Base-by-base conservation (phyloP, 53 echinoderm and acorn worm species). In the Crossaster papposus region DNA sequence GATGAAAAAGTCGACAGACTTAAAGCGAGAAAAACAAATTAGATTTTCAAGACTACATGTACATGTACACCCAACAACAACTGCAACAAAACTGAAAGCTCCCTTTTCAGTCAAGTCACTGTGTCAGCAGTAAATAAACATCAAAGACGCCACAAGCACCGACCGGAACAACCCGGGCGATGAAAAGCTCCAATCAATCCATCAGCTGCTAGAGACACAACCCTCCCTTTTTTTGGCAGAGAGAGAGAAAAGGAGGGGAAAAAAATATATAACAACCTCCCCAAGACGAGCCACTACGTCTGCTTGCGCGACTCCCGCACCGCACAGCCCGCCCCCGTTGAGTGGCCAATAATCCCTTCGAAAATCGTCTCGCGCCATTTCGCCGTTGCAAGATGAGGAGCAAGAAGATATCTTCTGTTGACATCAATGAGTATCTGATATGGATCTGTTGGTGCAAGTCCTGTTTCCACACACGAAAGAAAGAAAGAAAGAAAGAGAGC, bases 301-400 rank as follows among this genome's bases (percentile, higher is more conserved):
- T 87, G 15, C 87, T 76, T 14, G 30, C 58, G 4, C 63, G 58
- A 58, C 87, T 76, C 77, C 87, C 15, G 76, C 75, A 55, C 58
- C 50, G n/a, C 55, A 62, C 58, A 87, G 75, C 64, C 87, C 87
- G 75, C 87, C 87, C 76, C 77, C 76, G 87, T 62, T 87, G 87
- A 87, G 87, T 76, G 87, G 87, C 76, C 75, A 87, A 87, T 87
- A 87, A 87, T 87, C 87, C 87, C 32, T 87, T 77, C 35, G 87
- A 87, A 87, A 76, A 87, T 87, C 77, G 76, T 87, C 87, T 76
- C 87, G 65, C 87, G 87, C 87, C 87, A 87, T 87, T 87, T 87
- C 58, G 76, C 87, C 87, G 77, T 87, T 34, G 76, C 15, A 26
- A 75, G 87, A 87, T 87, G 87, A 87, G 77, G 75, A 58, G 87